Conservation (phyloP, 2,888 invertebrate genomes). For the Polydrusus cervinus region DNA sequence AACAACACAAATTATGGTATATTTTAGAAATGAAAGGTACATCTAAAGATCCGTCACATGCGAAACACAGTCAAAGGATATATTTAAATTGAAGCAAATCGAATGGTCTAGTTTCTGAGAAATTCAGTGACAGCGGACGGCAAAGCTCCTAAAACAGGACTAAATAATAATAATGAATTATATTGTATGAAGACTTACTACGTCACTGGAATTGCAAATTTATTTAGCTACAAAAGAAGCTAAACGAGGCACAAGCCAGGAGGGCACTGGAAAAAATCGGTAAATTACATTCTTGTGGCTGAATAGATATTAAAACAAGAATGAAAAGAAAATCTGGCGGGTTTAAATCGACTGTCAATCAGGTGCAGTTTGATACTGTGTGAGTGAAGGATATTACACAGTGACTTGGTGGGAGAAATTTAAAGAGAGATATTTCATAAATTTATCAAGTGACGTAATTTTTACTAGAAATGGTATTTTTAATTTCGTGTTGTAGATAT, state of each 20-base stretch:
- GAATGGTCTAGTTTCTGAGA: no score
- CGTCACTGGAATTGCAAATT: conserved; percentile 39
- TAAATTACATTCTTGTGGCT: conserved; percentile 62
- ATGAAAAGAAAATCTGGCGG: conserved; percentile 59
- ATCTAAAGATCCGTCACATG: no score
- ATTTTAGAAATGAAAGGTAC: no score
- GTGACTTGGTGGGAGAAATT: neutral
- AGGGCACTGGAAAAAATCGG: conserved; percentile 58
- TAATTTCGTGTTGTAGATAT: no score
- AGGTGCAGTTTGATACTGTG: conserved; percentile 42
- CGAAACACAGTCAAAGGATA: no score
- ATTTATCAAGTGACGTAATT: neutral
- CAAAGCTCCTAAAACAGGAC: no score
- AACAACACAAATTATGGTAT: no score
- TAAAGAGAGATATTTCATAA: neutral
- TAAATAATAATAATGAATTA: no score
- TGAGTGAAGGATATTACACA: conserved; percentile 37
- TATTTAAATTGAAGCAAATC: no score
- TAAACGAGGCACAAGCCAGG: conserved; percentile 30
- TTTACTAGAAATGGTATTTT: no score
- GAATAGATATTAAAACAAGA: conserved; percentile 60
- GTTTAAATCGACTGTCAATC: conserved; percentile 51
- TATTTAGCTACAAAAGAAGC: conserved; percentile 39
- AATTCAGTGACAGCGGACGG: no score
- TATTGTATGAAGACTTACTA: no score